phyloP scores from a whole-genome alignment of 2,797 vertebrate species.

The Fistularia commersonii region DNA sequence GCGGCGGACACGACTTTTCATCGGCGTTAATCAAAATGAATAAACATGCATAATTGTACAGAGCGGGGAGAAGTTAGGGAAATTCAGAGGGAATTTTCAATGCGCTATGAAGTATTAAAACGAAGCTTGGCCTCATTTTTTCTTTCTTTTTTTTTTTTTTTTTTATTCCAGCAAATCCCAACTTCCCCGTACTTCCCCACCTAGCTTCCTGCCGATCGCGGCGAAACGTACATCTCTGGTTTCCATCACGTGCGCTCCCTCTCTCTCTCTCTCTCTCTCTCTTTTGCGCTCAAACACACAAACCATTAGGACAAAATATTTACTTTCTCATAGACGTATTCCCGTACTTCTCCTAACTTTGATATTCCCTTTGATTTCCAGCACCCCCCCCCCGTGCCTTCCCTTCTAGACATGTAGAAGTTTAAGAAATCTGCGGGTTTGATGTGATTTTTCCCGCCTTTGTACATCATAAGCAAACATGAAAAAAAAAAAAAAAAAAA shows the following conservation, averaged over 20 bases:
- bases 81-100: slow-evolving; percentile 74
- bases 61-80: slow-evolving; percentile 60
- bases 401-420: slow-evolving; percentile 53
- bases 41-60: slow-evolving; percentile 75
- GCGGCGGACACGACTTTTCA: slow-evolving; percentile 49
- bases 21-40: slow-evolving; percentile 70
- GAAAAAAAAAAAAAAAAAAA: too few species aligned
- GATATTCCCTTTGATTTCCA: slow-evolving; percentile 75
- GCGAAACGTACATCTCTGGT: slow-evolving; percentile 38
- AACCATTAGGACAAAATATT: slow-evolving; percentile 70
- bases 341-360: slow-evolving; percentile 61
- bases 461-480: slow-evolving; percentile 75
- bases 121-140: slow-evolving; percentile 49
- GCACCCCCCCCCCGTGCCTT: slow-evolving; percentile 11
- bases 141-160: slow-evolving; percentile 6
- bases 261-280: too few species aligned
- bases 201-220: slow-evolving; percentile 34
- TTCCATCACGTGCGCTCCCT: slow-evolving; percentile 46
- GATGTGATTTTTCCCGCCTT: slow-evolving; percentile 72
- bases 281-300: slow-evolving; percentile 50
- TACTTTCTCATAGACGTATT: slow-evolving; percentile 60
- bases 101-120: slow-evolving; percentile 73
- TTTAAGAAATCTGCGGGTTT: slow-evolving; percentile 64
- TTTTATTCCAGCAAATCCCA: too few species aligned
- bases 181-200: slow-evolving; percentile 50